Evolutionary conservation across 2,113 vertebrate genomes (phyloP), one percentile per base, ranked within the genome.

Genomic region (human): DNA sequence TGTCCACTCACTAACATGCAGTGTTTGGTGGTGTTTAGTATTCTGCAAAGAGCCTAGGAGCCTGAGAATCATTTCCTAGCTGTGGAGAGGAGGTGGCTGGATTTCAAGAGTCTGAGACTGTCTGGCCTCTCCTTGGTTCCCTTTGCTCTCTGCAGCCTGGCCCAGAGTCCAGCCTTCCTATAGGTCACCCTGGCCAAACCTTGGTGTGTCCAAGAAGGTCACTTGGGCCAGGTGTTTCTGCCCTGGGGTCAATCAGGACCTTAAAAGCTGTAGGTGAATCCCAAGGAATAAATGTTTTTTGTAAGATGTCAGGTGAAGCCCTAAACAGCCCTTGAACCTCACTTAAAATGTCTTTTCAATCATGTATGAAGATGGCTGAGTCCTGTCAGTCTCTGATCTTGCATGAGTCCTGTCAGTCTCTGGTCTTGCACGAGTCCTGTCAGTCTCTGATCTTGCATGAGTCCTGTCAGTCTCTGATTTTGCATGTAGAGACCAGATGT

Each of bases 161-260:
- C 3, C 8, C 61, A 64, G 4, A 20, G 9, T n/a, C 35, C 14
- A 2, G 12, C 32, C 14, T 38, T 8, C 16, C 18, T 86, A 25
- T 9, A 1, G 13, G 9, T 2, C 64, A 2, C 6, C 30, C 57
- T 0, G 22, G 40, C 35, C 0, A 12, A 16, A 9, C 2, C 30
- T 22, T 5, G 0, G 1, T 0, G 27, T 25, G 38, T 20, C 35
- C 18, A 10, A 20, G 23, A 50, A 2, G 5, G 6, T 0, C 11
- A 13, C 0, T 27, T 1, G 2, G 59, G 2, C 7, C 30, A 3
- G 73, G 7, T 48, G 16, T 6, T 10, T 76, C 22, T 32, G 12
- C 17, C 4, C 1, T 1, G 32, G 1, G 7, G 35, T 30, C 5
- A 0, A 0, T 20, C n/a, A 27, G 88, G 14, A 25, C 25, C 22